Conservation (phyloP, 2,113 vertebrate genomes). For the Turdus rufiventris region DNA sequence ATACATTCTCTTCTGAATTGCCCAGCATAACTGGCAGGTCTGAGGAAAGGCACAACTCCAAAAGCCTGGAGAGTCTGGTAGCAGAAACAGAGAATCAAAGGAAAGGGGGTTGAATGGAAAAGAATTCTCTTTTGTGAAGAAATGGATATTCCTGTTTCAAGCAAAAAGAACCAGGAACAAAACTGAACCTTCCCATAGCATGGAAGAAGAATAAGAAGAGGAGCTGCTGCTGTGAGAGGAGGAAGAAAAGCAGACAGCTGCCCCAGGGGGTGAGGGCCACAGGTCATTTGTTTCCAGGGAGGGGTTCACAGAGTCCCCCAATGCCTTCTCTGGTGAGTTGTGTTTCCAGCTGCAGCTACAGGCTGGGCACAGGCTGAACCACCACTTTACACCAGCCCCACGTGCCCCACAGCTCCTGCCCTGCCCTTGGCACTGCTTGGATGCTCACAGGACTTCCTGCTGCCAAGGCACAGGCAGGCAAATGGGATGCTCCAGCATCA, state of each 20-base stretch:
- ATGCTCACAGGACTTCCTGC: fast-evolving
- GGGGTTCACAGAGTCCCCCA: not conserved
- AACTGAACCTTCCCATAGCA: not conserved
- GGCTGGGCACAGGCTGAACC: not conserved
- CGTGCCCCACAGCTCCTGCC: fast-evolving
- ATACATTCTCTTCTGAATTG: not conserved
- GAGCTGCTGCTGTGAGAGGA: not conserved
- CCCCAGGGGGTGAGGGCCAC: fast-evolving
- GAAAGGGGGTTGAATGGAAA: not conserved
- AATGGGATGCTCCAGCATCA: not conserved
- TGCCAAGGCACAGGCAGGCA: not conserved
- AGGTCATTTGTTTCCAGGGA: fast-evolving
- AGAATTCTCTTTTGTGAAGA: not conserved
- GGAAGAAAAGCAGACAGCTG: not conserved
- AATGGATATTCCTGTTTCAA: not conserved
- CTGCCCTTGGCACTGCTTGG: not conserved
- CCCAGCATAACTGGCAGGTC: not conserved
- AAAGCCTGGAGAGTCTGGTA: not conserved
- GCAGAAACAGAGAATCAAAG: not conserved
- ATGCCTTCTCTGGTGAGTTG: not conserved
- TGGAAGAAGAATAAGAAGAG: not conserved
- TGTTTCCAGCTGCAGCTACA: fast-evolving
- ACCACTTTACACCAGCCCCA: not conserved
- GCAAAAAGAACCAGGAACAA: not conserved
- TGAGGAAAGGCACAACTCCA: not conserved